Evolutionary conservation across 2,113 vertebrate genomes (phyloP).

Genomic region (Acinonyx jubatus): DNA sequence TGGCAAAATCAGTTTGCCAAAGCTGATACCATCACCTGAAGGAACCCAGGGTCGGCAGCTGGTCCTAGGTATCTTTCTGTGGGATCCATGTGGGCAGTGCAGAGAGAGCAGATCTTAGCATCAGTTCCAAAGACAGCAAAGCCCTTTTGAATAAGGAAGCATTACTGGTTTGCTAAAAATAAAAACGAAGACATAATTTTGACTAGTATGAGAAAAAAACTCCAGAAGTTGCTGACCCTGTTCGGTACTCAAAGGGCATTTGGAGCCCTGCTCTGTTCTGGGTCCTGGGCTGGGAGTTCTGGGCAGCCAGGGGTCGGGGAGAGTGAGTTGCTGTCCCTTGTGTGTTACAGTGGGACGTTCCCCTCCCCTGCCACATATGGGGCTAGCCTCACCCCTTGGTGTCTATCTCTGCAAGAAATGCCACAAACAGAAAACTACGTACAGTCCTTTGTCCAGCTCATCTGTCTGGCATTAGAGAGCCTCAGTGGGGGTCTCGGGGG

Average conservation of each 20-base stretch:
- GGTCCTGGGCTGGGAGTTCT: not conserved
- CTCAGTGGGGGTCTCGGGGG: not conserved
- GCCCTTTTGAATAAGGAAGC: not conserved
- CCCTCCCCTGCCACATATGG: no score
- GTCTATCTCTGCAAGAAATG: not conserved
- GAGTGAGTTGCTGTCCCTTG: not conserved
- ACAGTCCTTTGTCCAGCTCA: no score
- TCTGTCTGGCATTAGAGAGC: not conserved
- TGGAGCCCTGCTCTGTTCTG: not conserved
- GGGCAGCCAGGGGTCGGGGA: not conserved
- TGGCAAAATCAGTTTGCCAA: slow-evolving; percentile 95
- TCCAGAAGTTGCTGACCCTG: not conserved
- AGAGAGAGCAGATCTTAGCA: not conserved
- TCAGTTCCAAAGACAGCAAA: not conserved
- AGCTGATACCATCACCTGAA: slow-evolving; percentile 91
- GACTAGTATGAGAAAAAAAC: not conserved
- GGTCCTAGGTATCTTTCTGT: not conserved
- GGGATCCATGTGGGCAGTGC: not conserved
- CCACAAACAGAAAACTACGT: not conserved
- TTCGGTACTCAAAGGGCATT: not conserved
- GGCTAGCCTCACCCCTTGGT: not conserved
- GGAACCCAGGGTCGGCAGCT: slow-evolving; percentile 74
- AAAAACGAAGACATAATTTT: not conserved
- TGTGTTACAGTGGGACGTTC: not conserved
- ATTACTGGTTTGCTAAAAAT: not conserved